Percentiles rank a stretch among this genome's conserved stretches.
These are phyloP conservation scores for Hippolais icterina DNA, from an alignment of 2,113 vertebrate genomes.

Conservation along the genomic window DNA sequence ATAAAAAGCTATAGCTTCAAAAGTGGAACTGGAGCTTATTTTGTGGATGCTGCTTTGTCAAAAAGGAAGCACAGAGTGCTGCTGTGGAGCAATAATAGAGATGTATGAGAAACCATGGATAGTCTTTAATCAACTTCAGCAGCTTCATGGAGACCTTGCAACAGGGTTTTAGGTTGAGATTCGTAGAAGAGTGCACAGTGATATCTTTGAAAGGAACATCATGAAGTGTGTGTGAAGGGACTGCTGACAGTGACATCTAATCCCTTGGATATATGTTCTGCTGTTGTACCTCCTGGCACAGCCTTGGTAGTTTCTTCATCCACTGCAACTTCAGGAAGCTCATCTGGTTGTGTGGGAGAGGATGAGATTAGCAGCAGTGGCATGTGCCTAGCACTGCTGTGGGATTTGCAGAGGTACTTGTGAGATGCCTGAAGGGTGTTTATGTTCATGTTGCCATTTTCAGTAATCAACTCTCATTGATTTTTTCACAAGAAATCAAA, in stretches of 20 bases:
- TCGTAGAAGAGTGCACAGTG: neutral
- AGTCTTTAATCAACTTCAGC: neutral
- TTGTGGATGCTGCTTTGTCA: neutral
- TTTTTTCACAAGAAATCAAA: conserved; percentile 22
- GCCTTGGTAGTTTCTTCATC: neutral
- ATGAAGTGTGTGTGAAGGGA: neutral
- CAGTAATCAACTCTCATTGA: conserved; percentile 32
- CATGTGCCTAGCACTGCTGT: neutral
- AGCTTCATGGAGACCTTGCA: neutral
- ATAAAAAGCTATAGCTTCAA: neutral
- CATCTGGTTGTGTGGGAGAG: neutral
- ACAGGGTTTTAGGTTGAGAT: neutral
- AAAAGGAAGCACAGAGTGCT: neutral
- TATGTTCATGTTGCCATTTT: conserved; percentile 8
- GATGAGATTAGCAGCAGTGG: neutral
- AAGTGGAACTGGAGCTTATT: neutral
- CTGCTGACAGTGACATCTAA: neutral
- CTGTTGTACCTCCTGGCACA: neutral
- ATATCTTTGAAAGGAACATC: neutral
- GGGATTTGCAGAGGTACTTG: conserved; percentile 4
- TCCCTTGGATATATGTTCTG: neutral
- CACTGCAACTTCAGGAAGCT: neutral
- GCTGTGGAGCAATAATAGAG: neutral
- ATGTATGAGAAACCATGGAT: neutral
- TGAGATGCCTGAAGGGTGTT: conserved; percentile 19